Conservation (phyloP, 2,888 invertebrate species). For the Tenthredo livida region DNA sequence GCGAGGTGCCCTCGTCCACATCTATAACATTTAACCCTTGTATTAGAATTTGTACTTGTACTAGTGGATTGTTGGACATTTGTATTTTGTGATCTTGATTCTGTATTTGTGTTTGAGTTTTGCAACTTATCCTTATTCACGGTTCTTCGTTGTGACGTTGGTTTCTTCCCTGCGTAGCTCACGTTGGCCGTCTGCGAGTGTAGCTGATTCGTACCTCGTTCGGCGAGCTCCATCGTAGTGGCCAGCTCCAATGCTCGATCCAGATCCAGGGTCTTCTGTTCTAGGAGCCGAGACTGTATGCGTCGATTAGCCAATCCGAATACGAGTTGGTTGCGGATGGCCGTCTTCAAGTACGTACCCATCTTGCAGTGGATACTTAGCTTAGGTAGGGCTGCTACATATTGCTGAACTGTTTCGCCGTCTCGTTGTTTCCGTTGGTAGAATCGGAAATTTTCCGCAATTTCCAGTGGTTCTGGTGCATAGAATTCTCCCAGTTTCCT, state of each 20-base stretch:
- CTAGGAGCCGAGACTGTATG: conserved; percentile 60
- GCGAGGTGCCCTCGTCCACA: conserved; percentile 46
- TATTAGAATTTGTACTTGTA: conserved; percentile 20
- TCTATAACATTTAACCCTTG: conserved; percentile 36
- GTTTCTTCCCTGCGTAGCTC: neutral
- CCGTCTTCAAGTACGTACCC: conserved; percentile 51
- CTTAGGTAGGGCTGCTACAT: conserved; percentile 34
- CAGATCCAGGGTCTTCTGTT: conserved; percentile 61
- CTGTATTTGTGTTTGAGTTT: neutral
- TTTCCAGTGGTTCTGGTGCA: conserved; percentile 59
- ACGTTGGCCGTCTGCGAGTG: neutral
- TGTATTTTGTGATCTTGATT: neutral
- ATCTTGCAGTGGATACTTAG: conserved; percentile 46
- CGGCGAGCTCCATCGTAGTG: neutral
- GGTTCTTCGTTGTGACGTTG: neutral
- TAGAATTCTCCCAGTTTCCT: neutral
- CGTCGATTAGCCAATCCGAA: conserved; percentile 46
- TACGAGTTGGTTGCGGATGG: conserved; percentile 52
- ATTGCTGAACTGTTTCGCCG: conserved; percentile 57
- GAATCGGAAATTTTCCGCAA: conserved; percentile 63
- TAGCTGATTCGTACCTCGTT: neutral
- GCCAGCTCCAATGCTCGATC: conserved; percentile 60
- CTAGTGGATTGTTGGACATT: neutral
- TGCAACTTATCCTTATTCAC: too few species aligned
- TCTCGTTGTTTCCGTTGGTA: conserved; percentile 60